Evolutionary conservation across 2,797 vertebrate species (phyloP), one percentile per base, ranked within the genome.

Genomic region (Chiroxiphia lanceolata): DNA sequence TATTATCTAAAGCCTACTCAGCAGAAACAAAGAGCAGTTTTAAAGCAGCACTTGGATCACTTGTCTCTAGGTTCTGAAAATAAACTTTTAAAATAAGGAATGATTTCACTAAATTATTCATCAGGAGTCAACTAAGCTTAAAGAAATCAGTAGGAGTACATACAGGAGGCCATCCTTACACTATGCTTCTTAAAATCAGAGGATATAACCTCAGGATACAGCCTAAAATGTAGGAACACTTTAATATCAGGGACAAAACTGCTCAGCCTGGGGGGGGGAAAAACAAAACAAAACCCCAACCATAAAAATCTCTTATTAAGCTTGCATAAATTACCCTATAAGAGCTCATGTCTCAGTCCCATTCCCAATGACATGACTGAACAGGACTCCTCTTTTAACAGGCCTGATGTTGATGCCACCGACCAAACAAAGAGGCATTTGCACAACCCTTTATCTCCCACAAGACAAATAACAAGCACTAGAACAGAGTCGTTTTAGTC

Each of bases 81-180:
- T 36, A 67, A 74, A 71, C 60, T 93, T 87, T 94, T 92, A 79
- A 78, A 59, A 64, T 27, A 82, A 95, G 95, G 84, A 96, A 92
- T 83, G 93, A 85, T 90, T 94, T 87, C 77, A 83, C 70, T 76
- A 76, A 87, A 91, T 79, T 59, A 91, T 78, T 95, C 81, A 80
- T 29, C 7, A 3, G 29, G 64, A 88, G 86, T 83, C 92, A 83
- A 51, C 82, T 84, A 63, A 7, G 40, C 57, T 70, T 74, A 68
- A 64, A 67, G 61, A 87, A 95, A 79, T 71, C 82, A 51, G 44
- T 53, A 93, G 57, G 68, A 69, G 86, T 48, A 65, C 80, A 88
- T 89, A 85, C 85, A 83, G 53, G 76, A 83, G 82, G 63, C 68
- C 65, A 31, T 44, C 56, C 2, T 81, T 59, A 83, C n/a, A 60